A percentile compares a stretch with the other conserved stretches of the same genome.
phyloP scores from a whole-genome alignment of 2,888 invertebrate species.

The Coremacera marginata region DNA sequence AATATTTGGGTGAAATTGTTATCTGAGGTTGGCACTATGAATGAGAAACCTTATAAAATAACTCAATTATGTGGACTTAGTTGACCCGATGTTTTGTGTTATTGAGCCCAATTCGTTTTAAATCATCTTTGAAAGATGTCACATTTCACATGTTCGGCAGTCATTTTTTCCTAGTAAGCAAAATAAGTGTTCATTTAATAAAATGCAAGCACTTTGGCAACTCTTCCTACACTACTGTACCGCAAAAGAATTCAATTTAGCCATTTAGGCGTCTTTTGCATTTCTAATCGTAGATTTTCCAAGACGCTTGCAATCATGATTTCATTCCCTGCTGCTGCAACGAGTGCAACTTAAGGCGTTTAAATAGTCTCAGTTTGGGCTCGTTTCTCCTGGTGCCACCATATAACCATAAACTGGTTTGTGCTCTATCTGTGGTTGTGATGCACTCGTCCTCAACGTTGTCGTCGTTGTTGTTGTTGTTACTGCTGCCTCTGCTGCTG shows the following conservation, averaged over 20 bases:
- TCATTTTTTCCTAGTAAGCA: no score
- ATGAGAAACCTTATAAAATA: no score
- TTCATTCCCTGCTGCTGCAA: background rate
- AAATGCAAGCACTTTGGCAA: background rate
- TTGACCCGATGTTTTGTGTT: no score
- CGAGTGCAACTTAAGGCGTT: constrained; percentile 30
- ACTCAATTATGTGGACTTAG: no score
- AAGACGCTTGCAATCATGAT: constrained; percentile 36
- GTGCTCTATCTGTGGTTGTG: constrained; percentile 43
- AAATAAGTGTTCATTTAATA: no score
- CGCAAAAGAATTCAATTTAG: constrained; percentile 37
- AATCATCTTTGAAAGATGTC: no score
- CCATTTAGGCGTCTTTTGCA: constrained; percentile 36
- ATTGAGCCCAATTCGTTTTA: no score
- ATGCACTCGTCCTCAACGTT: constrained; percentile 30
- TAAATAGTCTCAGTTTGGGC: constrained; percentile 6
- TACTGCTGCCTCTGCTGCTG: background rate
- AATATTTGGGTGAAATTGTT: no score
- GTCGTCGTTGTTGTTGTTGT: constrained; percentile 13
- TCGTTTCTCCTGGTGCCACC: constrained; percentile 7
- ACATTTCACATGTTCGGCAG: no score
- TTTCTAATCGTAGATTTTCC: constrained; percentile 36
- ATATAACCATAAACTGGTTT: constrained; percentile 40
- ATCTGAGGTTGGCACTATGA: no score
- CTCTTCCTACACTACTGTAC: constrained; percentile 14